Evolutionary conservation across 1,140 invertebrate species (phyloP).

Genomic region (Saccostrea echinata): DNA sequence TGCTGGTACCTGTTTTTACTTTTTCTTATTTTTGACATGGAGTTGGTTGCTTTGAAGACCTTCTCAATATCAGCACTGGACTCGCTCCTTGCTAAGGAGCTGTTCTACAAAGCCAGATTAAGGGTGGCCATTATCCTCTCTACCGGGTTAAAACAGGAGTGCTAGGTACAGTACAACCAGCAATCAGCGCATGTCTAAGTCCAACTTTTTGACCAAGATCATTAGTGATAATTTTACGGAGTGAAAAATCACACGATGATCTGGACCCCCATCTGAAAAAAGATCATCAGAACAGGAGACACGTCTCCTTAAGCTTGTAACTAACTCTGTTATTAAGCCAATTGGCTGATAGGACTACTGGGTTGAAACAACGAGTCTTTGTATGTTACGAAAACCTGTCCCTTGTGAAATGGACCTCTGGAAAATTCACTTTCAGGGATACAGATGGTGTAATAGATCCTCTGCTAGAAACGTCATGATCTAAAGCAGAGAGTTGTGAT

Average conservation of each 20-base stretch:
- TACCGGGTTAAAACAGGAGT: too few species aligned
- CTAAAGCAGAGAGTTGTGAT: background rate
- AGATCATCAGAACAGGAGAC: background rate
- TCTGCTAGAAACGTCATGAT: background rate
- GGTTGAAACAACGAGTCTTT: conserved; percentile 19
- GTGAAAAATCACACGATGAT: conserved; percentile 38
- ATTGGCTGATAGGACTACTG: background rate
- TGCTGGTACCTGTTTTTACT: too few species aligned
- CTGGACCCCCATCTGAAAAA: conserved; percentile 39
- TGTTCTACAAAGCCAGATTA: too few species aligned
- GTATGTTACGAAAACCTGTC: background rate
- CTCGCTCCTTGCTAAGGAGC: too few species aligned
- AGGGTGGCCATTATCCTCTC: too few species aligned
- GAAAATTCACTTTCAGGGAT: background rate
- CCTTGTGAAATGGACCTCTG: conserved; percentile 11
- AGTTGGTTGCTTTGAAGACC: too few species aligned
- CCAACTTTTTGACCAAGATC: background rate
- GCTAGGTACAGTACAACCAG: too few species aligned
- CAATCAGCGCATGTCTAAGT: too few species aligned
- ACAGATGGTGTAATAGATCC: conserved; percentile 20
- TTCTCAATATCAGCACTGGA: too few species aligned
- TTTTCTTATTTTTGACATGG: too few species aligned
- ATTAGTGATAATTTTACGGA: conserved; percentile 35
- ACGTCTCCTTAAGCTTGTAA: background rate
- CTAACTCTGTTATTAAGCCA: background rate